Evolutionary conservation across 2,113 vertebrate genomes (phyloP).

Genomic region (Pontoporia blainvillei): DNA sequence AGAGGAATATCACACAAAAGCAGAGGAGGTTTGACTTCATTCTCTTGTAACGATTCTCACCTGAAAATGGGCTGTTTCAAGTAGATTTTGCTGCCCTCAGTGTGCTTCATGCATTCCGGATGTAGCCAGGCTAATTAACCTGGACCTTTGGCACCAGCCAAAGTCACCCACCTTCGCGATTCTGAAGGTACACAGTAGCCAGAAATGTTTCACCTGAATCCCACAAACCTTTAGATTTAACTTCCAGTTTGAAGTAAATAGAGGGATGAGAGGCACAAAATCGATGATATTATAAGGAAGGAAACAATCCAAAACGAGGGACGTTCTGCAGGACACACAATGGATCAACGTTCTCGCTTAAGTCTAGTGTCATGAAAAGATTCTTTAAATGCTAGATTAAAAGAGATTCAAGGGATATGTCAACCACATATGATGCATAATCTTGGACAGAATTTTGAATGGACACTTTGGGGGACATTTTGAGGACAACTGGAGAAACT

Average conservation of each 20-base stretch:
- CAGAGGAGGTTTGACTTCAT: not conserved
- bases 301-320: not conserved
- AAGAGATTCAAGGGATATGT: not conserved
- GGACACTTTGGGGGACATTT: not conserved
- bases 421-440: not conserved
- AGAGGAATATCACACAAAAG: not conserved
- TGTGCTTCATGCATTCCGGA: not conserved
- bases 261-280: not conserved
- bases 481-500: not conserved
- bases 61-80: not conserved
- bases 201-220: not conserved
- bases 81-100: not conserved
- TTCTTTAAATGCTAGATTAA: not conserved
- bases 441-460: not conserved
- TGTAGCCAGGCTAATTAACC: not conserved
- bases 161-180: not conserved
- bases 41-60: not conserved
- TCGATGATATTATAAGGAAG: not conserved
- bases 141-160: not conserved
- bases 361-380: not conserved
- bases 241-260: not conserved
- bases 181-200: not conserved
- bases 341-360: not conserved
- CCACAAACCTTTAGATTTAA: not conserved
- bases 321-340: not conserved